Evolutionary conservation across 2,888 invertebrate genomes (phyloP), one percentile per base, ranked within the genome.

Genomic region (Drosophila aldrichi): DNA sequence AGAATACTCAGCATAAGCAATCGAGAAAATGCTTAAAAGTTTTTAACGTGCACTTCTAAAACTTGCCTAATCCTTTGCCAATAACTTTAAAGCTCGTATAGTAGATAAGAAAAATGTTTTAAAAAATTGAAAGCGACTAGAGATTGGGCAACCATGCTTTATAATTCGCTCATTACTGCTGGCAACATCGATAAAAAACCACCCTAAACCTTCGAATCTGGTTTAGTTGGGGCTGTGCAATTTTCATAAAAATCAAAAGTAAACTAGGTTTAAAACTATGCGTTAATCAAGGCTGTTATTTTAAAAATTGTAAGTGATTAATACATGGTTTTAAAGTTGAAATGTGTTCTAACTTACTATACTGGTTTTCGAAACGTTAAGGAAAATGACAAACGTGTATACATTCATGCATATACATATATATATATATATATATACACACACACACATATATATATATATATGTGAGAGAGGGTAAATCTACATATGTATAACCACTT

Each of bases 11-110:
- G 25, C 63, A 46, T 36, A 14, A 38, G 7, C 20, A 60, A 60
- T 52, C 66, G 44, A n/a, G 8, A 36, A 57, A 48, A 54, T 65
- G n/a, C 43, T 10, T 20, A 52, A 63, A 49, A 34, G 29, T 60
- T 71, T 20, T 16, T 43, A 60, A 41, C 43, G 22, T 56, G 43
- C 56, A 58, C 36, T 52, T 25, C 2, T 38, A 22, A n/a, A 34
- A 32, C 18, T 38, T 54, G 32, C 25, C n/a, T 14, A 41, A n/a
- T 34, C 20, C 20, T 18, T 14, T 12, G 20, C 0, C 3, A 25
- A 36, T 9, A 9, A 14, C 12, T 22, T n/a, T n/a, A 2, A 20
- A 38, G 9, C 1, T 49, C 7, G 7, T 18, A 10, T 46, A 57
- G 14, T 36, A 46, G 8, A 9, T 4, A 16, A 32, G 22, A 44